Base-by-base conservation (phyloP, 2,888 invertebrate genomes). In the Phalera bucephala region DNA sequence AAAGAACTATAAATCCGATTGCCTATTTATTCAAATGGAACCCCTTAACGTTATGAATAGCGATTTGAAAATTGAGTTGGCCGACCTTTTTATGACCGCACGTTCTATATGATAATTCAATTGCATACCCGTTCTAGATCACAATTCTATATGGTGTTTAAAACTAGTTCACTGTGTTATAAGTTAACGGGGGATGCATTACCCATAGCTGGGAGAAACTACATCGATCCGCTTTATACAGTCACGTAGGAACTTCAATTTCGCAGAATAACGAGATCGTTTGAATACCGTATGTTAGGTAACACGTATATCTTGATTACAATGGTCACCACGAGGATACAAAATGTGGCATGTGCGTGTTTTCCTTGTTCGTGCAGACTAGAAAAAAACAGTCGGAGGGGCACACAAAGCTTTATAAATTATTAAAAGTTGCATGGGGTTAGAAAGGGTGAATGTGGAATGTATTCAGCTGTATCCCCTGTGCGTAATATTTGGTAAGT, bases 201-300 rank as follows among this genome's bases (percentile, higher is more conserved):
- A 17, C 29, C 28, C 11, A 7, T 10, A 2, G n/a, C 6, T 11
- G 29, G 19, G 19, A 10, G 8, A 19, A 15, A 15, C 28, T 15
- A 11, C 19, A 19, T 19, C 19, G 17, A 29, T 28, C 28, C 28
- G 28, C 4, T 15, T 22, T 8, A 19, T 60, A 50, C 55, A 54
- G 60, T 65, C 72, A 71, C 71, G 72, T 72, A 64, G 55, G 45
- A 52, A 57, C 60, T 64, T 65, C 55, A 68, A 69, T 73, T 72
- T 72, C 71, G 65, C 53, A 50, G 70, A 70, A 72, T 53, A 63
- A 59, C 61, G 61, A 50, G 63, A 64, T 59, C 64, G 55, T 63
- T 62, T 64, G 58, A 65, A 64, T 64, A 67, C 63, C 60, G 52
- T 61, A 42, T 56, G 55, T 60, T 63, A 61, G 50, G 51, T 55